phyloP scores from a whole-genome alignment of 2,113 vertebrate species.

The Meleagris gallopavo region DNA sequence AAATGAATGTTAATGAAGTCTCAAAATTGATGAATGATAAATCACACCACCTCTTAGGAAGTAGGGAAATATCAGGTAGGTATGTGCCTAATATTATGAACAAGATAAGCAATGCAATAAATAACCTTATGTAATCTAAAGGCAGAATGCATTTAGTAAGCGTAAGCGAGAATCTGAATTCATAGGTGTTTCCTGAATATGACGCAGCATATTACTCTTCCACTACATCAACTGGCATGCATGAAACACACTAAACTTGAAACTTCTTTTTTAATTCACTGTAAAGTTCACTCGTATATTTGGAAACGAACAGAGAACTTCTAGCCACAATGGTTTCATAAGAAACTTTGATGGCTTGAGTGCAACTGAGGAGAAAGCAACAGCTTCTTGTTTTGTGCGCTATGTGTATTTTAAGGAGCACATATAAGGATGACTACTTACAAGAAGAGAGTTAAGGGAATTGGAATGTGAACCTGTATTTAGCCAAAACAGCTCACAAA shows the following conservation, averaged over 20 bases:
- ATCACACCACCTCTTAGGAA: neutral
- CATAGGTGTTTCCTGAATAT: neutral
- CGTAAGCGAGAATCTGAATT: neutral
- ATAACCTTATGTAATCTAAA: neutral
- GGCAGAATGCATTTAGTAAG: neutral
- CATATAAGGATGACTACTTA: neutral
- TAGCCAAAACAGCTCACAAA: neutral
- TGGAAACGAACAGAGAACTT: constrained; percentile 20
- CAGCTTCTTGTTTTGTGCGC: neutral
- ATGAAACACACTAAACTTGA: neutral
- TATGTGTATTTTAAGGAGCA: neutral
- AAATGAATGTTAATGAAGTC: neutral
- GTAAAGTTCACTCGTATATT: neutral
- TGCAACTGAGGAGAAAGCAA: neutral
- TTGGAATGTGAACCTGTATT: neutral
- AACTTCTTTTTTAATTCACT: neutral
- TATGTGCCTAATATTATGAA: neutral
- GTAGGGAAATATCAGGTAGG: neutral
- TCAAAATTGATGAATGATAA: neutral
- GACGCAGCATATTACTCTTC: neutral
- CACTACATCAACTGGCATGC: neutral
- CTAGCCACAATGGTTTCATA: neutral
- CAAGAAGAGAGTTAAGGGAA: neutral
- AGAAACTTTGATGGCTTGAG: neutral
- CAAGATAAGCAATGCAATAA: neutral